These are phyloP conservation scores for Theristicus caerulescens DNA, from an alignment of 2,113 vertebrate species.

Conservation along the genomic window DNA sequence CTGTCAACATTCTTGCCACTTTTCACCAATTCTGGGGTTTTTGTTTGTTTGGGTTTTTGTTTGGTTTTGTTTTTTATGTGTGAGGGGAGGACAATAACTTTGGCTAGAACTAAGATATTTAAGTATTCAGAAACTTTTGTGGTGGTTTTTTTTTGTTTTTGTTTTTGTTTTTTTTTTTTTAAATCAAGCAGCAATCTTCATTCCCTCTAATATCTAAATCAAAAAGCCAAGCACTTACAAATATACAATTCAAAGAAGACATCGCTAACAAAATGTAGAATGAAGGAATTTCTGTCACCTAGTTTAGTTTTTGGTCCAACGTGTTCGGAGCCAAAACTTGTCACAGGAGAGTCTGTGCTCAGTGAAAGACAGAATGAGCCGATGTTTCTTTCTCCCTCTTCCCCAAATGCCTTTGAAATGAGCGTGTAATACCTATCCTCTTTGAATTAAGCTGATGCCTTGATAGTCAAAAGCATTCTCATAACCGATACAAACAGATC, in stretches of 20 bases:
- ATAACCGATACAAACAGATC: neutral
- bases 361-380: neutral
- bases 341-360: neutral
- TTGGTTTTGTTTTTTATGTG: neutral
- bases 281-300: neutral
- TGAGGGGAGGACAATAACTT: neutral
- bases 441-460: neutral
- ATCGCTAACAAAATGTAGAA: neutral
- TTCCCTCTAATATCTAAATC: neutral
- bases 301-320: neutral
- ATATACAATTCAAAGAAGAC: neutral
- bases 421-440: neutral
- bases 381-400: neutral
- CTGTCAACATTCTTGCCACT: neutral
- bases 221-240: neutral
- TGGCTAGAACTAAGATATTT: neutral
- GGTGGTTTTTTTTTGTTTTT: too few relatives aligned
- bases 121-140: neutral
- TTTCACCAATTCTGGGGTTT: rapidly evolving
- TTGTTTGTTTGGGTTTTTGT: neutral
- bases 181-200: neutral
- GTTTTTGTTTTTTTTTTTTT: neutral
- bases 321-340: neutral
- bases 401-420: neutral
- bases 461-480: neutral